A percentile compares a stretch with the other conserved stretches of the same genome.
These are phyloP conservation scores for Serrognathus titanus DNA, from an alignment of 2,888 invertebrate genomes.

Conservation along the genomic window DNA sequence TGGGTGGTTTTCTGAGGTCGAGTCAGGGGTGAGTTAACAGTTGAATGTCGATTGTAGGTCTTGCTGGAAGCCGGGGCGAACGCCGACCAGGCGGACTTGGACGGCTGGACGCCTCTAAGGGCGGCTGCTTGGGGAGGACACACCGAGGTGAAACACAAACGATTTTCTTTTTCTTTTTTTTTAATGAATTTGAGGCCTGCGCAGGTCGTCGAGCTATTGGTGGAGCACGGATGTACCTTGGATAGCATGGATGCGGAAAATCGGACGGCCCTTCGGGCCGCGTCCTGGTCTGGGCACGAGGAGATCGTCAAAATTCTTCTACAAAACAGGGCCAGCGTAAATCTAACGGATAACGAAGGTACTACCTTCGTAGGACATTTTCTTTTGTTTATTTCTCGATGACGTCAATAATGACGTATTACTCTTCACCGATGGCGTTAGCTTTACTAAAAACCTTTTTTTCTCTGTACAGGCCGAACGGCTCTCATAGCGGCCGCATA, in stretches of 20 bases:
- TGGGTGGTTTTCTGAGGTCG: constrained; percentile 35
- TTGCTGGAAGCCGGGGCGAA: constrained; percentile 62
- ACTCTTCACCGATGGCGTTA: too few relatives aligned
- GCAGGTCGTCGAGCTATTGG: constrained; percentile 73
- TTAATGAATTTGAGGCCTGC: not conserved
- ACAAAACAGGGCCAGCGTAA: constrained; percentile 74
- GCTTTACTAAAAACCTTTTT: not conserved
- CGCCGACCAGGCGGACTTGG: constrained; percentile 74
- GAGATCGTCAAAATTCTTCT: constrained; percentile 74
- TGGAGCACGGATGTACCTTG: constrained; percentile 76
- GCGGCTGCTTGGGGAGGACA: constrained; percentile 97
- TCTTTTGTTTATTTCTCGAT: not conserved
- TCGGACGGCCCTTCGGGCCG: constrained; percentile 84
- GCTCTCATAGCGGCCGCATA: constrained; percentile 93
- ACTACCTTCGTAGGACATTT: not conserved
- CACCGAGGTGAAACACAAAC: constrained; percentile 64
- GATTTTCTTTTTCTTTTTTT: not conserved
- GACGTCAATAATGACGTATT: not conserved
- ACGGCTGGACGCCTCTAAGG: constrained; percentile 87
- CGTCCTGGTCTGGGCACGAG: constrained; percentile 93
- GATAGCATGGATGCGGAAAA: constrained; percentile 86
- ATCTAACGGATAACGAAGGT: constrained; percentile 81
- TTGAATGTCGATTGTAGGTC: constrained; percentile 33
- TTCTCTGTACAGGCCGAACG: constrained; percentile 60
- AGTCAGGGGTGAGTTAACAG: not conserved